A percentile compares a stretch with the other conserved stretches of the same genome.
Evolutionary conservation across 2,113 vertebrate species (phyloP).

Genomic region (Nyctereutes procyonoides): DNA sequence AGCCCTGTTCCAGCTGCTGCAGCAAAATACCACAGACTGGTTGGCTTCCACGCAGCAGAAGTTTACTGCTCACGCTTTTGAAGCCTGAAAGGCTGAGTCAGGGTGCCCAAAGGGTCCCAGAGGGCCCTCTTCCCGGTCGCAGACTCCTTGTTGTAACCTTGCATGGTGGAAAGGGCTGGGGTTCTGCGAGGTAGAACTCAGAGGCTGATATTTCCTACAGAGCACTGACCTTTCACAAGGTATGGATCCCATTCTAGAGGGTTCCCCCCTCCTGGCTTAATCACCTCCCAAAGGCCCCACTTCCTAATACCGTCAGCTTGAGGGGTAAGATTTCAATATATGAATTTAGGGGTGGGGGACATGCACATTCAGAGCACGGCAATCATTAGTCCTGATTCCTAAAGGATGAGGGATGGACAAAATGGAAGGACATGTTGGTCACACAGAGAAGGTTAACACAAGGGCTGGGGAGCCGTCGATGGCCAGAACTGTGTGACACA

Average conservation of each 20-base stretch:
- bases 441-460: not conserved
- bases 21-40: not conserved
- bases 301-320: not conserved
- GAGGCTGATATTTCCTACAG: not conserved
- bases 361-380: not conserved
- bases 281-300: not conserved
- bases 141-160: not conserved
- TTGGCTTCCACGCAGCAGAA: not conserved
- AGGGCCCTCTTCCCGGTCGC: not conserved
- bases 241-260: not conserved
- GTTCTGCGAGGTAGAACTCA: not conserved
- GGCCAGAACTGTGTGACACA: not conserved
- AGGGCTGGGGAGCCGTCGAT: not conserved
- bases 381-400: not conserved
- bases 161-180: not conserved
- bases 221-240: not conserved
- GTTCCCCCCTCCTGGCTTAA: not conserved
- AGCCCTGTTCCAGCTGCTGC: not conserved
- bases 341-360: not conserved
- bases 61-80: not conserved
- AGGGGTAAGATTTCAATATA: not conserved
- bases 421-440: not conserved
- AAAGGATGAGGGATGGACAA: not conserved
- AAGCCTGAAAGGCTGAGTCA: not conserved
- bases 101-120: not conserved